phyloP scores from a whole-genome alignment of 2,797 vertebrate genomes.

The Spea hammondii region DNA sequence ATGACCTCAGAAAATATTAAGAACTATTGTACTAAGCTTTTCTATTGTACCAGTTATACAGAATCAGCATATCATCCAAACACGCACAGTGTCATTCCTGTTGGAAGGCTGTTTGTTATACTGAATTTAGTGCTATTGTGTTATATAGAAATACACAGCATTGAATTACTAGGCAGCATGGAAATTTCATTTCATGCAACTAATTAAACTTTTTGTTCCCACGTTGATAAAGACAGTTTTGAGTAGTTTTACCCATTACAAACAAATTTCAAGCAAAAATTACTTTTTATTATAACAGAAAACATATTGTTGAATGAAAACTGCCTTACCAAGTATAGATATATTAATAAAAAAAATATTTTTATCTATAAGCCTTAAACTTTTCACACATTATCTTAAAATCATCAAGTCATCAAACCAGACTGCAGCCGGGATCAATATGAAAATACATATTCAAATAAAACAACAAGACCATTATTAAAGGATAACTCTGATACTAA shows the following conservation, averaged over 20 bases:
- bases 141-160: slow-evolving; percentile 32
- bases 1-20: background rate
- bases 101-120: slow-evolving; percentile 7
- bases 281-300: too few relatives aligned
- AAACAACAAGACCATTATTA: too few relatives aligned
- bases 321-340: too few relatives aligned
- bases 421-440: too few relatives aligned
- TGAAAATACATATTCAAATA: too few relatives aligned
- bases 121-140: slow-evolving; percentile 23
- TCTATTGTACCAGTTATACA: background rate
- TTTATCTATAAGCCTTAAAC: too few relatives aligned
- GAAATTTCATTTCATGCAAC: slow-evolving; percentile 35
- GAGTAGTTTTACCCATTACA: slow-evolving; percentile 11
- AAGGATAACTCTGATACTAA: too few relatives aligned
- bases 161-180: slow-evolving; percentile 30
- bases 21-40: background rate
- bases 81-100: background rate
- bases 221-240: slow-evolving; percentile 14
- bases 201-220: slow-evolving; percentile 37
- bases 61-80: background rate
- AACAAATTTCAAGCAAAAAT: slow-evolving; percentile 25
- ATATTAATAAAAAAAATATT: too few relatives aligned
- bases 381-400: too few relatives aligned
- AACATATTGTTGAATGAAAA: too few relatives aligned
- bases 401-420: too few relatives aligned